Percentiles rank a stretch among this genome's conserved stretches.
Conservation (phyloP, 2,797 vertebrate genomes). For the Thalassophryne amazonica region DNA sequence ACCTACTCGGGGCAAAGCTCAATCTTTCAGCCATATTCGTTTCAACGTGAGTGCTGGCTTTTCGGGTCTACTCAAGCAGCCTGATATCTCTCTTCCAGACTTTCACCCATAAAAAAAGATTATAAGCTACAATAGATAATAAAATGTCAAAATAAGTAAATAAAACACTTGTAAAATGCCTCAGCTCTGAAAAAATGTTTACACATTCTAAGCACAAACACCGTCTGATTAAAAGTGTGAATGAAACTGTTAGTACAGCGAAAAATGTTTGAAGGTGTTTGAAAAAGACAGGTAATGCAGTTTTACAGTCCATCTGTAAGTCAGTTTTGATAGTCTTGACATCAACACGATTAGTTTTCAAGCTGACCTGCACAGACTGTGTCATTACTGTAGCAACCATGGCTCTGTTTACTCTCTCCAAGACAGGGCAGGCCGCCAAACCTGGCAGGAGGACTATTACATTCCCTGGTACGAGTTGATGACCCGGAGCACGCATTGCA, state of each 20-base stretch:
- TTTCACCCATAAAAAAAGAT: not conserved
- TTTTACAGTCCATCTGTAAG: too few species aligned
- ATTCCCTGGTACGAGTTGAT: conserved; percentile 73
- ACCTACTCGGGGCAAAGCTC: too few species aligned
- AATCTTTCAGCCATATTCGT: conserved; percentile 1
- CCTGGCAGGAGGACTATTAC: conserved; percentile 78
- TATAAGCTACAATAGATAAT: too few species aligned
- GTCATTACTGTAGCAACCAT: conserved; percentile 74
- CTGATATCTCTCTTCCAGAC: not conserved
- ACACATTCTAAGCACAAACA: too few species aligned
- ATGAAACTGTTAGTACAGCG: too few species aligned
- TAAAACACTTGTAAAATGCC: too few species aligned
- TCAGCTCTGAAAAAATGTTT: too few species aligned
- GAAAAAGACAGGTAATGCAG: too few species aligned
- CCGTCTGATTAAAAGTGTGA: too few species aligned
- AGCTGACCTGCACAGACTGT: conserved; percentile 79
- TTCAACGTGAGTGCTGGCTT: not conserved
- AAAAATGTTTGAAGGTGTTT: too few species aligned
- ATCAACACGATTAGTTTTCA: not conserved
- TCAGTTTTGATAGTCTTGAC: too few species aligned
- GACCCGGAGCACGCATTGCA: conserved; percentile 78
- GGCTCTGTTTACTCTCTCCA: conserved; percentile 78
- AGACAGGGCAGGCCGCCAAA: conserved; percentile 83
- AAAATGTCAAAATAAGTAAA: too few species aligned
- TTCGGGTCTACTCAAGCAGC: not conserved